Base-by-base conservation (phyloP, 2,888 invertebrate genomes). In the Cerastoderma edule region DNA sequence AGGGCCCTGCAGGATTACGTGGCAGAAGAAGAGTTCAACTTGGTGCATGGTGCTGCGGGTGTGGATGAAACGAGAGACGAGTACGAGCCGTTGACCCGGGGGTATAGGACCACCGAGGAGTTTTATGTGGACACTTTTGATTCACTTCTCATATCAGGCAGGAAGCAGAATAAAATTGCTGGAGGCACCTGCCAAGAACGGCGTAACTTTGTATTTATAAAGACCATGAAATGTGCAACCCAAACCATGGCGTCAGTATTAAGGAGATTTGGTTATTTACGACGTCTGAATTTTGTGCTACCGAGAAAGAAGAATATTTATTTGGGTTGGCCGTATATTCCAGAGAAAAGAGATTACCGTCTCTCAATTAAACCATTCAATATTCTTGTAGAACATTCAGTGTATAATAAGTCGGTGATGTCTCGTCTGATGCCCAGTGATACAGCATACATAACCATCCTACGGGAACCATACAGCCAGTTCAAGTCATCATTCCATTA, bases 171-270 rank as follows among this genome's bases (percentile, higher is more conserved):
- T 28, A 75, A 67, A 27, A 60, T 73, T 5, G 54, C 48, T n/a
- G 71, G 63, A 28, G 60, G 69, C 6, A 30, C 27, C 6, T 82
- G 82, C 28, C 1, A 27, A 8, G 86, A 86, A 65, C 84, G 80
- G 66, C 60, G 54, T 24, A 89, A 91, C 75, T 80, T 91, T 69
- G 91, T 90, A 4, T 92, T 91, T 75, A 88, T 92, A 66, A 92
- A 92, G 74, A 88, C 89, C 67, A 91, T 91, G 87, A 92, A 92
- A 72, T 91, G 91, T 85, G 92, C 91, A 1, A 92, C 92, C 19
- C 86, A 89, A 68, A 91, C 92, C 2, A 69, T 92, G 64, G 86
- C 84, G 1, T 84, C 88, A 6, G 84, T 91, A 8, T 80, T 92
- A n/a, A 82, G 89, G 13, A 81, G 91, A 6, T 92, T 89, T 83